Evolutionary conservation across 2,888 invertebrate species (phyloP).

Genomic region (Drepanosiphum platanoidis): DNA sequence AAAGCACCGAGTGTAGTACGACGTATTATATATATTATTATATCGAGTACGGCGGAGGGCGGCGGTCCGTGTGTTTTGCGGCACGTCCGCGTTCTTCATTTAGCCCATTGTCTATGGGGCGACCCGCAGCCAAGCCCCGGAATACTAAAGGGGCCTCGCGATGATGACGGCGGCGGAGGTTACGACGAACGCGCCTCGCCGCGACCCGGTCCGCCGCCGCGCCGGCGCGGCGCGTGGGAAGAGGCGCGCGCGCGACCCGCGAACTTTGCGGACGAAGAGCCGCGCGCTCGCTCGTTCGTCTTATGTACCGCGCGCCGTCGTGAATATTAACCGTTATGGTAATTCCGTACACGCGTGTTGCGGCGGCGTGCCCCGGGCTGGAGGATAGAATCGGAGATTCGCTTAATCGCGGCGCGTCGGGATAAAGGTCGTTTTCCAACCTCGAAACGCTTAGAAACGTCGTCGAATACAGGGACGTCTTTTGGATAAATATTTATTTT

Average conservation of each 20-base stretch:
- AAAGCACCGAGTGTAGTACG: neutral
- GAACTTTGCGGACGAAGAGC: neutral
- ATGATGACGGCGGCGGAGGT: neutral
- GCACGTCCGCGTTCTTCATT: slow-evolving; percentile 59
- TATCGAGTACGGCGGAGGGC: neutral
- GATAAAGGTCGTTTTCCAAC: too few species aligned
- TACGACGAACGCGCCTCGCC: too few species aligned
- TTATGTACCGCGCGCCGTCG: slow-evolving; percentile 26
- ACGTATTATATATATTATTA: too few species aligned
- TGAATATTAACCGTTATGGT: slow-evolving; percentile 53
- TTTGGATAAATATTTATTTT: too few species aligned
- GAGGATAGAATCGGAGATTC: too few species aligned
- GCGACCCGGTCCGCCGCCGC: neutral
- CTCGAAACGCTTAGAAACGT: too few species aligned
- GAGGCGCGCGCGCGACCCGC: neutral
- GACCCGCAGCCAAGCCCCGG: slow-evolving; percentile 39
- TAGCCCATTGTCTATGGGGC: slow-evolving; percentile 56
- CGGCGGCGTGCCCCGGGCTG: too few species aligned
- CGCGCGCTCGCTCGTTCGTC: neutral
- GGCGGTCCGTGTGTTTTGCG: slow-evolving; percentile 17
- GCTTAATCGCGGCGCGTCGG: too few species aligned
- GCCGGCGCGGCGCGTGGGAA: neutral
- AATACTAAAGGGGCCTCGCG: slow-evolving; percentile 53
- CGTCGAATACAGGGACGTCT: too few species aligned
- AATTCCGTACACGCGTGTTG: neutral